Evolutionary conservation across 2,113 vertebrate species (phyloP).

Genomic region (Phaethon lepturus): DNA sequence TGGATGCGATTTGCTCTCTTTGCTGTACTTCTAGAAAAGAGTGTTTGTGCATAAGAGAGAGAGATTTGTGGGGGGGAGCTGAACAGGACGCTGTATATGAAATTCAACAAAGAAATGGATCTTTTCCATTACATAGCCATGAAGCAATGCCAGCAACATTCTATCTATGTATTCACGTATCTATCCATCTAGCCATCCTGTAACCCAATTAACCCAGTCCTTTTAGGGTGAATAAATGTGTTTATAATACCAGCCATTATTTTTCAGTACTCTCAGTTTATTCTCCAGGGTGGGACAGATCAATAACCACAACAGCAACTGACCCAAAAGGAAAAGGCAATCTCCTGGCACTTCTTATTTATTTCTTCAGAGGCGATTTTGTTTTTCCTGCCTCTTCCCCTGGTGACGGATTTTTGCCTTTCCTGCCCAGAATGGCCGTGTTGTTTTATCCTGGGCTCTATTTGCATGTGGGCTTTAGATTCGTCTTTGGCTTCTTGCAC

Average conservation of each 20-base stretch:
- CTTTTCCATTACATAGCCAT: constrained; percentile 15
- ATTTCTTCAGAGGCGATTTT: constrained; percentile 49
- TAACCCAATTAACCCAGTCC: constrained; percentile 46
- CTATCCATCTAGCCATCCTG: constrained; percentile 15
- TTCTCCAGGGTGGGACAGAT: constrained; percentile 25
- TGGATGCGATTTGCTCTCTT: neutral
- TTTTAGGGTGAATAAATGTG: constrained; percentile 59
- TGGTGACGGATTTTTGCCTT: constrained; percentile 52
- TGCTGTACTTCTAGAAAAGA: neutral
- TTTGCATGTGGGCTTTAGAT: constrained; percentile 78
- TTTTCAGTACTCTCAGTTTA: constrained; percentile 39
- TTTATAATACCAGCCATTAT: constrained; percentile 35
- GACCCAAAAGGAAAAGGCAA: constrained; percentile 35
- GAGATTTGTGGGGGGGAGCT: neutral
- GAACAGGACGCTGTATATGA: neutral
- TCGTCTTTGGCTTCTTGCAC: constrained; percentile 77
- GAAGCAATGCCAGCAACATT: constrained; percentile 5
- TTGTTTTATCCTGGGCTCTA: constrained; percentile 37
- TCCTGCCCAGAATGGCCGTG: constrained; percentile 18
- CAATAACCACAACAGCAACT: constrained; percentile 18
- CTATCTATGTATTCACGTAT: neutral
- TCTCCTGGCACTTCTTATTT: constrained; percentile 44
- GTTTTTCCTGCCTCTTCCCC: constrained; percentile 41
- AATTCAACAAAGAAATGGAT: constrained; percentile 41
- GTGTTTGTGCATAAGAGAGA: neutral